These are phyloP conservation scores for Proteles cristata DNA, from an alignment of 2,113 vertebrate species.

Conservation along the genomic window DNA sequence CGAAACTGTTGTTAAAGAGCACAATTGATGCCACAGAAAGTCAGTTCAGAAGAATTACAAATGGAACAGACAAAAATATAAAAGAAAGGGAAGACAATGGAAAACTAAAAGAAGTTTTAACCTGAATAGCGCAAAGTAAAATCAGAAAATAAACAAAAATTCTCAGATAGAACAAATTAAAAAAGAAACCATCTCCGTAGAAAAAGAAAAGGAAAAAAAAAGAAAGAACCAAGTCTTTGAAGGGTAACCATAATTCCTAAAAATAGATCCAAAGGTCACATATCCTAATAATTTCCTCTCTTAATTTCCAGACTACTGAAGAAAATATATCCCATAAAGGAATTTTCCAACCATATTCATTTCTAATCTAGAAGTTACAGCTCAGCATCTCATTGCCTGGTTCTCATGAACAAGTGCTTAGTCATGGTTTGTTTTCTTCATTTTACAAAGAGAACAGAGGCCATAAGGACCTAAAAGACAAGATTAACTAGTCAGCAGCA, in stretches of 20 bases:
- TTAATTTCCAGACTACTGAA: background rate
- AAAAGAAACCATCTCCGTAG: background rate
- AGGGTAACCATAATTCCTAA: background rate
- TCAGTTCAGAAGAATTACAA: background rate
- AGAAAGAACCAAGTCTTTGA: background rate
- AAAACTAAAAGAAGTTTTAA: background rate
- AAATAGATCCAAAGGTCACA: background rate
- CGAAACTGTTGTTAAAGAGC: background rate
- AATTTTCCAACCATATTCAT: background rate
- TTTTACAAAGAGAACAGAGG: background rate
- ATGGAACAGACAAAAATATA: background rate
- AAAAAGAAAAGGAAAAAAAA: background rate
- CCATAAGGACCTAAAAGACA: background rate
- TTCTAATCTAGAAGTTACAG: background rate
- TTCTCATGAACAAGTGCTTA: background rate
- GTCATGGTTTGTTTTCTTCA: background rate
- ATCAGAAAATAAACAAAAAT: background rate
- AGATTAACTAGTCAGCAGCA: background rate
- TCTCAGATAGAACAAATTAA: background rate
- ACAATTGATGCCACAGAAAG: background rate
- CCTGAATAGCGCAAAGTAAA: background rate
- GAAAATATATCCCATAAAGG: background rate
- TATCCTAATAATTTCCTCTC: background rate
- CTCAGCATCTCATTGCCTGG: background rate
- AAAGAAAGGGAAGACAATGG: background rate